A percentile compares a stretch with the other conserved stretches of the same genome.
Conservation (phyloP, 2,888 invertebrate genomes). For the Stomorhina lunata region DNA sequence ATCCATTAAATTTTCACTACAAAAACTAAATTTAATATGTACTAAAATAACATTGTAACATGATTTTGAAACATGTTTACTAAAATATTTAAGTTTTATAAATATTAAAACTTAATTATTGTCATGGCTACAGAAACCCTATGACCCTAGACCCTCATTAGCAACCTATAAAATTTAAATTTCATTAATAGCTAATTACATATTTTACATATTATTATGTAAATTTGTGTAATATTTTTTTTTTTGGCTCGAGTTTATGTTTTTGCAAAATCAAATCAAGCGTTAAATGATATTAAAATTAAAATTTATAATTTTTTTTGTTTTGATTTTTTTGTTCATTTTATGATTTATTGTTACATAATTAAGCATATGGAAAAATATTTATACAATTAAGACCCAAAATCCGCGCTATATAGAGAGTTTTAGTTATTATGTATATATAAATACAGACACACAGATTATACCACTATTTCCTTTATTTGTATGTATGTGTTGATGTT, state of each 20-base stretch:
- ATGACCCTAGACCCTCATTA: too few relatives aligned
- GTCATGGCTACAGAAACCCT: too few relatives aligned
- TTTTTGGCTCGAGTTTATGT: neutral
- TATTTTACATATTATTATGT: neutral
- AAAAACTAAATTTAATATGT: too few relatives aligned
- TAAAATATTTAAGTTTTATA: too few relatives aligned
- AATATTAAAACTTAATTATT: too few relatives aligned
- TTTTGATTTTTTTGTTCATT: neutral
- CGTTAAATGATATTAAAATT: conserved; percentile 55
- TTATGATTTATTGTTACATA: conserved; percentile 55
- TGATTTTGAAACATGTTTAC: too few relatives aligned
- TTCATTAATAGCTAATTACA: conserved; percentile 19
- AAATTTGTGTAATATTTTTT: neutral
- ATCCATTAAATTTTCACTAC: too few relatives aligned
- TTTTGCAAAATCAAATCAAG: conserved; percentile 45
- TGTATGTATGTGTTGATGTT: neutral
- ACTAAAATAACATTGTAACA: too few relatives aligned
- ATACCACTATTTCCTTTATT: neutral
- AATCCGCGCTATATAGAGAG: conserved; percentile 60
- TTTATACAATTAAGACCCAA: conserved; percentile 68
- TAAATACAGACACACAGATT: neutral
- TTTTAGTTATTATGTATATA: conserved; percentile 21
- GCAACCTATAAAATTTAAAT: conserved; percentile 12
- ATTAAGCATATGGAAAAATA: conserved; percentile 67
- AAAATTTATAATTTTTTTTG: conserved; percentile 21